phyloP scores from a whole-genome alignment of 2,113 vertebrate species.

The Tamias sibiricus region DNA sequence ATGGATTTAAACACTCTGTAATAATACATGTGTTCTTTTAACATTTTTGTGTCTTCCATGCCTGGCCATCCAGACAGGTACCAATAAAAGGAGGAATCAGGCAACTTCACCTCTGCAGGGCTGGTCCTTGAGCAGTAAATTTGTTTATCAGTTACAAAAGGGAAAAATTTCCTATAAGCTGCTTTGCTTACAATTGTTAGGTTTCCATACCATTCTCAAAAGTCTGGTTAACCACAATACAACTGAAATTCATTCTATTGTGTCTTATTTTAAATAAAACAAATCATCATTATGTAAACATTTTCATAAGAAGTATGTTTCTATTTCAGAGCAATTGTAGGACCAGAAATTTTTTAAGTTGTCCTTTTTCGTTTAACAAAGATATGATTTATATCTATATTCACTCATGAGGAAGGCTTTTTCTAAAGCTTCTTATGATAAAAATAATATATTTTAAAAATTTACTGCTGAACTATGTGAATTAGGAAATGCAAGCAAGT shows the following conservation, averaged over 20 bases:
- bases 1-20: not conserved
- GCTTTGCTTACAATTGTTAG: not conserved
- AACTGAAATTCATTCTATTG: not conserved
- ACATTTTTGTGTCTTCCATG: not conserved
- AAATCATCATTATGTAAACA: not conserved
- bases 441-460: not conserved
- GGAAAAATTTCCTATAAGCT: not conserved
- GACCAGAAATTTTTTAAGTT: not conserved
- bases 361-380: not conserved
- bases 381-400: not conserved
- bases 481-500: not conserved
- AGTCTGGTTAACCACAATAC: not conserved
- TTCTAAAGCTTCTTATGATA: not conserved
- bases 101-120: fast-evolving
- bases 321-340: not conserved
- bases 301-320: not conserved
- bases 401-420: not conserved
- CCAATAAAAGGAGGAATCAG: not conserved
- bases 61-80: not conserved
- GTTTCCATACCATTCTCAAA: not conserved
- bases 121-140: not conserved
- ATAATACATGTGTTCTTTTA: not conserved
- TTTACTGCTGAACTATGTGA: not conserved
- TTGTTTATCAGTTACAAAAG: not conserved
- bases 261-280: not conserved